Percentiles rank a stretch among this genome's conserved stretches.
Evolutionary conservation across 2,113 vertebrate genomes (phyloP).

Genomic region (Barnardius zonarius): DNA sequence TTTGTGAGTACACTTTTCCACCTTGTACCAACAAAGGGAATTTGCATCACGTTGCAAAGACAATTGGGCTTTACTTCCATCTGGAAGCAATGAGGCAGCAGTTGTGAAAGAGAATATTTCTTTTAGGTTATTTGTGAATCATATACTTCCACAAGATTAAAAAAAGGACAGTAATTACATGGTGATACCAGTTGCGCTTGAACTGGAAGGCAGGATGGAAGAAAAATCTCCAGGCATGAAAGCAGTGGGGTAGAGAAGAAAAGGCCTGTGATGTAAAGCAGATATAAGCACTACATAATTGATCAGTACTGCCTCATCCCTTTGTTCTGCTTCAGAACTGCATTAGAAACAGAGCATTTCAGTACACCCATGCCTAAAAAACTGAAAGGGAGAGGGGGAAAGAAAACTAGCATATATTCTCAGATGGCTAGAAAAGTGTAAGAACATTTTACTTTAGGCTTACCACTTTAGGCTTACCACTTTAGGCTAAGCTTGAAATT

Average conservation of each 20-base stretch:
- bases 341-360: background rate
- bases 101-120: background rate
- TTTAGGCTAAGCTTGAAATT: background rate
- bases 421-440: background rate
- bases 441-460: background rate
- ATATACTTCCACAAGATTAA: background rate
- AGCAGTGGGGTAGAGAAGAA: background rate
- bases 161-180: background rate
- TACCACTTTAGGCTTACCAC: background rate
- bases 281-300: background rate
- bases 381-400: background rate
- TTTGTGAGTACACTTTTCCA: background rate
- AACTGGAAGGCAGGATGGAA: background rate
- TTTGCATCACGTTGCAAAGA: background rate
- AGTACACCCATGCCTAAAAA: background rate
- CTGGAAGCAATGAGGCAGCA: background rate
- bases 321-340: background rate
- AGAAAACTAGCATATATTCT: background rate
- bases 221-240: background rate
- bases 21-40: background rate
- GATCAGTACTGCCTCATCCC: background rate
- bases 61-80: background rate
- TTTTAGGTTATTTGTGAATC: background rate
- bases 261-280: background rate
- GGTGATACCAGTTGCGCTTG: background rate